Percentiles rank a stretch among this genome's conserved stretches.
phyloP scores from a whole-genome alignment of 37 sponge, comb jelly and placozoan genomes.

The Aplysina aerophoba region DNA sequence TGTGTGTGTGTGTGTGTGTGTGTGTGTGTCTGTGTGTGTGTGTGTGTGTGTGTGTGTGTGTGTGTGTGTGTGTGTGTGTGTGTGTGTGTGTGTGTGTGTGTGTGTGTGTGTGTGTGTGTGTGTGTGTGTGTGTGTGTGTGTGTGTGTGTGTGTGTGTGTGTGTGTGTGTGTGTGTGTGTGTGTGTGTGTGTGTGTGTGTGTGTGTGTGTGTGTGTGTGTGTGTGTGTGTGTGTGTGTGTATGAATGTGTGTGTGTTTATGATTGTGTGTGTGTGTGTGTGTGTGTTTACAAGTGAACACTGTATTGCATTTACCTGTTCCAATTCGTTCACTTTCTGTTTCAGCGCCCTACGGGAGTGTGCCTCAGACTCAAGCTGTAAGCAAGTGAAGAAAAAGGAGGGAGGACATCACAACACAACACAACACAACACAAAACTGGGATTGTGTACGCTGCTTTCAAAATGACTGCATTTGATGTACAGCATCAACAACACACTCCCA shows the following conservation, averaged over 20 bases:
- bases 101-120: neutral
- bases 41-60: constrained; percentile 7
- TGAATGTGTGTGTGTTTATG: neutral
- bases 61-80: constrained; percentile 24
- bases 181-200: constrained; percentile 24
- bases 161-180: neutral
- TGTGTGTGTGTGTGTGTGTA: neutral
- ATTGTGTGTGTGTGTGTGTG: constrained; percentile 3
- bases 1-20: constrained; percentile 21
- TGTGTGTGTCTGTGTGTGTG: constrained; percentile 2
- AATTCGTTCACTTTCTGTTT: constrained; percentile 31
- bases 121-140: neutral
- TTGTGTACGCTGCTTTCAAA: too few relatives aligned
- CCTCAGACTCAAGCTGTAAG: constrained; percentile 47
- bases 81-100: constrained; percentile 13
- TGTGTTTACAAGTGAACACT: neutral
- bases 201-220: constrained; percentile 32
- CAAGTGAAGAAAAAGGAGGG: neutral
- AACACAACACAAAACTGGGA: constrained; percentile 32
- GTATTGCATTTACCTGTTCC: constrained; percentile 49
- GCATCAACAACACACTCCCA: neutral
- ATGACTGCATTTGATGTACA: too few relatives aligned
- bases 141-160: constrained; percentile 16
- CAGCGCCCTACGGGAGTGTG: neutral
- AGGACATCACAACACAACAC: neutral